A percentile compares a stretch with the other conserved stretches of the same genome.
Evolutionary conservation across 2,888 invertebrate species (phyloP).

Genomic region (Eudemis profundana): DNA sequence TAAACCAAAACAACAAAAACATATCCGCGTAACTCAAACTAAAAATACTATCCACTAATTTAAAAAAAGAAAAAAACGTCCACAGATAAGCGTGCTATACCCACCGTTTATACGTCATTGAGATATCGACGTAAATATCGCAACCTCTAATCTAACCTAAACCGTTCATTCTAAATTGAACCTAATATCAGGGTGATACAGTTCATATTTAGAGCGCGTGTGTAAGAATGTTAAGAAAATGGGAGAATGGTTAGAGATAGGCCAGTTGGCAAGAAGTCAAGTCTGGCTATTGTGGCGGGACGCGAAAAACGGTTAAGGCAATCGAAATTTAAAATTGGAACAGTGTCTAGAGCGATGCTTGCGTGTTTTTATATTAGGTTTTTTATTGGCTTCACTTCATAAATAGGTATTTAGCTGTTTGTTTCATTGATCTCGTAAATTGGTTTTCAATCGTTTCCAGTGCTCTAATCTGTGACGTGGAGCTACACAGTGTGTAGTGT

Average conservation of each 20-base stretch:
- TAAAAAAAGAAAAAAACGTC: constrained; percentile 31
- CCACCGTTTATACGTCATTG: constrained; percentile 31
- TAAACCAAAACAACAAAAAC: constrained; percentile 25
- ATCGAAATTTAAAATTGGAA: constrained; percentile 36
- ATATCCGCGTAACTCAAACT: constrained; percentile 15
- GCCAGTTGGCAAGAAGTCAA: constrained; percentile 31
- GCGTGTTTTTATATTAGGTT: not conserved
- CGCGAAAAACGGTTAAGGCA: constrained; percentile 34
- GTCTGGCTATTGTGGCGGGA: constrained; percentile 33
- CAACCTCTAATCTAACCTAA: constrained; percentile 3
- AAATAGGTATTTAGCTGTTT: too few species aligned
- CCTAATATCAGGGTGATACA: not conserved
- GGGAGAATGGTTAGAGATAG: constrained; percentile 5
- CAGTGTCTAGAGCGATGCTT: not conserved
- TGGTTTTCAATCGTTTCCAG: too few species aligned
- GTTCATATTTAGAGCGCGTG: constrained; percentile 4
- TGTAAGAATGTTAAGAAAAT: not conserved
- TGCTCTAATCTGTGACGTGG: too few species aligned
- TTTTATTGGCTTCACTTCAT: too few species aligned
- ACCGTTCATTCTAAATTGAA: not conserved
- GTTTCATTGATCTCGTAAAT: too few species aligned
- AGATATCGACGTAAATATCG: constrained; percentile 14
- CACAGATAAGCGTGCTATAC: constrained; percentile 24
- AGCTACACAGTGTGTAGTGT: too few species aligned
- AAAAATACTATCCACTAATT: constrained; percentile 30